Conservation (phyloP, 2,888 invertebrate genomes). For the Melanargia galathea region DNA sequence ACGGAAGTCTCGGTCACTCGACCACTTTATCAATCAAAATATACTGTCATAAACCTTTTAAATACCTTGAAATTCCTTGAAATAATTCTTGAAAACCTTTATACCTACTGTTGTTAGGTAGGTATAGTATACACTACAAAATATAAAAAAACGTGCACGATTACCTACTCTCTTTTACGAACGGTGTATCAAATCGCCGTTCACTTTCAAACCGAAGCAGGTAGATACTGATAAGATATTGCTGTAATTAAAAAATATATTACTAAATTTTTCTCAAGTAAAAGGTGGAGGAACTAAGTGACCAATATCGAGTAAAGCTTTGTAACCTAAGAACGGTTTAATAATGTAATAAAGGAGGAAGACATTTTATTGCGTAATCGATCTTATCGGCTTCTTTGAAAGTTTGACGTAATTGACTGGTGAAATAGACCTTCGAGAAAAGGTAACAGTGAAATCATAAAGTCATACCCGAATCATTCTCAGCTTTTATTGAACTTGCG, state of each 20-base stretch:
- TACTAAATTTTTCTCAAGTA: background rate
- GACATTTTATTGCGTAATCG: slow-evolving; percentile 53
- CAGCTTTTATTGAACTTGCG: background rate
- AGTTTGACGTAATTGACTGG: slow-evolving; percentile 65
- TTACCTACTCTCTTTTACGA: no score
- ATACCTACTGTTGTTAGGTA: no score
- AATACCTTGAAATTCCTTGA: no score
- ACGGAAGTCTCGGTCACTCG: slow-evolving; percentile 57
- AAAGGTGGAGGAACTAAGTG: slow-evolving; percentile 21
- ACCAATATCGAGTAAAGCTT: slow-evolving; percentile 15
- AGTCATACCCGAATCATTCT: slow-evolving; percentile 1
- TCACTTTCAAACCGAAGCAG: no score
- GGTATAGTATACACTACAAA: no score
- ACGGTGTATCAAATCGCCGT: no score
- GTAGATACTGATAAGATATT: background rate
- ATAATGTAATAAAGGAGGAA: slow-evolving; percentile 53
- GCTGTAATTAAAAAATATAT: background rate
- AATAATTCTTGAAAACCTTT: no score
- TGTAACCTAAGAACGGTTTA: slow-evolving; percentile 38
- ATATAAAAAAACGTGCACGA: no score
- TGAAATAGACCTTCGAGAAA: slow-evolving; percentile 58
- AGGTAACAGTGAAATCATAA: slow-evolving; percentile 16
- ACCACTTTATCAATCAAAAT: background rate
- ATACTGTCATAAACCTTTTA: no score
- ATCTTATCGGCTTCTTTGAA: slow-evolving; percentile 49